A percentile compares a stretch with the other conserved stretches of the same genome.
Conservation (phyloP, 2,797 vertebrate genomes). For the Hypotaenidia okinawae region DNA sequence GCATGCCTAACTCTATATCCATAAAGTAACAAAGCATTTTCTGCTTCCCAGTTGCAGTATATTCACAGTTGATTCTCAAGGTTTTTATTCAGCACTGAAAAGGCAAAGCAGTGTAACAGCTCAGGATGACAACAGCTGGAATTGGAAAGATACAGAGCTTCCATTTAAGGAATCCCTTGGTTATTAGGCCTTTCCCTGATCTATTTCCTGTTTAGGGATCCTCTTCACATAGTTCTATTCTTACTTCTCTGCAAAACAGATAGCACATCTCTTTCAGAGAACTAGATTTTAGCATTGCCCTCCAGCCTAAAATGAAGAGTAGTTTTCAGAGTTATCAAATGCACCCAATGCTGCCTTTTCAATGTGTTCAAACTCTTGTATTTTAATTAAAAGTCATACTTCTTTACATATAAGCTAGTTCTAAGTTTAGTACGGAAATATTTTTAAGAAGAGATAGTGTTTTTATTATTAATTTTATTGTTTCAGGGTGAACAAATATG, state of each 20-base stretch:
- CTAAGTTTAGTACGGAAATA: slow-evolving; percentile 25
- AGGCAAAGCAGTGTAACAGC: not conserved
- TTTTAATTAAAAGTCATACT: not conserved
- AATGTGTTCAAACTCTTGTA: not conserved
- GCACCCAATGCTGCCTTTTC: not conserved
- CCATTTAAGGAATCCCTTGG: not conserved
- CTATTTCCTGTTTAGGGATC: slow-evolving; percentile 1
- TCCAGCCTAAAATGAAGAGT: slow-evolving; percentile 10
- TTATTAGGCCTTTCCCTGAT: not conserved
- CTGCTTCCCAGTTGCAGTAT: not conserved
- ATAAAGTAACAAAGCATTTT: not conserved
- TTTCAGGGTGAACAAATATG: slow-evolving; percentile 35
- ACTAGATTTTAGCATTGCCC: not conserved
- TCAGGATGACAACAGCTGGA: slow-evolving; percentile 24
- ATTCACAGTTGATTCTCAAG: slow-evolving; percentile 29
- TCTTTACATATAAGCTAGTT: not conserved
- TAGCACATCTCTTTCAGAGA: not conserved
- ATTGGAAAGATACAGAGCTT: slow-evolving; percentile 17
- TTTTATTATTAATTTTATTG: slow-evolving; percentile 42
- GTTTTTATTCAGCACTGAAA: slow-evolving; percentile 18
- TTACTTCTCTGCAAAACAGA: not conserved
- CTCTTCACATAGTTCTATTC: slow-evolving; percentile 1
- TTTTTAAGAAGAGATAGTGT: slow-evolving; percentile 1
- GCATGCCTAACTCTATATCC: not conserved
- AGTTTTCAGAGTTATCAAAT: not conserved